phyloP scores from a whole-genome alignment of 1,140 invertebrate genomes.

The Neodiprion fabricii region DNA sequence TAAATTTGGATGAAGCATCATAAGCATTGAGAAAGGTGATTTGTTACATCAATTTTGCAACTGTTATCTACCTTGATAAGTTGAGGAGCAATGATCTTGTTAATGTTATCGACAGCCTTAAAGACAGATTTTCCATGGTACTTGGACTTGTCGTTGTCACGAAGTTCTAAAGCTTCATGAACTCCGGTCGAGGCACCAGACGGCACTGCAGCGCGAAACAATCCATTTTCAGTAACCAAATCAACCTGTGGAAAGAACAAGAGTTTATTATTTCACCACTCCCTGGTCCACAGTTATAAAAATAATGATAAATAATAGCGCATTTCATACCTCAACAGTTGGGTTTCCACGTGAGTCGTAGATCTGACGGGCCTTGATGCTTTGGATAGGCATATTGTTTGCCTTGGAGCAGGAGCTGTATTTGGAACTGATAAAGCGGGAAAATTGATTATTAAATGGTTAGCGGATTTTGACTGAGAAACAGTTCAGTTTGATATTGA shows the following conservation, averaged over 20 bases:
- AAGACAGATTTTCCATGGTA: constrained; percentile 96
- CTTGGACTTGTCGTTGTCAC: constrained; percentile 88
- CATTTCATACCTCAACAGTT: constrained; percentile 84
- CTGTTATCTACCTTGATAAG: constrained; percentile 73
- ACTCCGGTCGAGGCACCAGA: constrained; percentile 97
- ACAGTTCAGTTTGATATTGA: too few relatives aligned
- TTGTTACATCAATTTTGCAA: background rate
- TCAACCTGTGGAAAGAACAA: constrained; percentile 50
- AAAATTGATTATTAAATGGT: constrained; percentile 19
- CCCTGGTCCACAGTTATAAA: constrained; percentile 8
- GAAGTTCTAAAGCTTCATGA: constrained; percentile 95
- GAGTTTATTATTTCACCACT: constrained; percentile 11
- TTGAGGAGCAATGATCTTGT: constrained; percentile 84
- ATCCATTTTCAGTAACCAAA: constrained; percentile 75
- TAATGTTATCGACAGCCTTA: constrained; percentile 95
- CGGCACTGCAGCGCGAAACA: constrained; percentile 96
- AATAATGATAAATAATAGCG: background rate
- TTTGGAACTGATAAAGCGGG: constrained; percentile 37
- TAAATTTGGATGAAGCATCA: too few relatives aligned
- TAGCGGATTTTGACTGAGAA: too few relatives aligned
- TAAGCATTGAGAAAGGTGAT: too few relatives aligned
- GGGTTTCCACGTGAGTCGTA: constrained; percentile 99
- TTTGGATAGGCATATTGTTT: constrained; percentile 75
- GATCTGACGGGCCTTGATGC: constrained; percentile 94
- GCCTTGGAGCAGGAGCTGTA: constrained; percentile 24